Evolutionary conservation across 2,113 vertebrate genomes (phyloP).

Genomic region (Hylia prasina): DNA sequence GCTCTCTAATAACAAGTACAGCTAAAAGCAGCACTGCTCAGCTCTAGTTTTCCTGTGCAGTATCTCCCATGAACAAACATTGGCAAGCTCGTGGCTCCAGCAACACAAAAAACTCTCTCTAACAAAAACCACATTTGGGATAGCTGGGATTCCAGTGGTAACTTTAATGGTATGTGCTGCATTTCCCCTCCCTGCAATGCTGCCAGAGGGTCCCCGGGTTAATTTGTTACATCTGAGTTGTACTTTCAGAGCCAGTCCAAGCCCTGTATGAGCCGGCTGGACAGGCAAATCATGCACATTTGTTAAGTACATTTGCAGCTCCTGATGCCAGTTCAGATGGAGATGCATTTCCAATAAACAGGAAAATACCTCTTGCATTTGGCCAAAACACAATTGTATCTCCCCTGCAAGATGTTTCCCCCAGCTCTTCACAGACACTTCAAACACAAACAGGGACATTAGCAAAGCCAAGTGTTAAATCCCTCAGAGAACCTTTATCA

Average conservation of each 20-base stretch:
- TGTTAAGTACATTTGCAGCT: not conserved
- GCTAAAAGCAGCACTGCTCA: not conserved
- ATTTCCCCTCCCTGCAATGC: not conserved
- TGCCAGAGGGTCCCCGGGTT: not conserved
- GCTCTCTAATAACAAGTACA: fast-evolving
- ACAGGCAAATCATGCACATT: not conserved
- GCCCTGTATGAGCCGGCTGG: fast-evolving
- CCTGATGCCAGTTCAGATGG: not conserved
- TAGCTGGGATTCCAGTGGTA: slow-evolving; percentile 8
- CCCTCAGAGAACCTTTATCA: not conserved
- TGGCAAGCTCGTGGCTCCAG: not conserved
- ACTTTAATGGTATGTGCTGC: not conserved
- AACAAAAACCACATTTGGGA: not conserved
- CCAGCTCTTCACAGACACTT: not conserved
- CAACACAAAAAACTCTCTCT: not conserved
- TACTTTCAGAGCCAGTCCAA: not conserved
- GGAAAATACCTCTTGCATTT: not conserved
- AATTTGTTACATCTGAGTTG: not conserved
- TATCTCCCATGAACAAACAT: not conserved
- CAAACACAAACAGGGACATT: not conserved
- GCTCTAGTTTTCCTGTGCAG: not conserved
- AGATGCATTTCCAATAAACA: not conserved
- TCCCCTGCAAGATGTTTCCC: not conserved
- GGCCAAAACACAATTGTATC: not conserved
- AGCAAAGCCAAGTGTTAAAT: slow-evolving; percentile 11